Percentiles rank a stretch among this genome's conserved stretches.
phyloP scores from a whole-genome alignment of 2,888 invertebrate genomes.

The Micoletzkya japonica region DNA sequence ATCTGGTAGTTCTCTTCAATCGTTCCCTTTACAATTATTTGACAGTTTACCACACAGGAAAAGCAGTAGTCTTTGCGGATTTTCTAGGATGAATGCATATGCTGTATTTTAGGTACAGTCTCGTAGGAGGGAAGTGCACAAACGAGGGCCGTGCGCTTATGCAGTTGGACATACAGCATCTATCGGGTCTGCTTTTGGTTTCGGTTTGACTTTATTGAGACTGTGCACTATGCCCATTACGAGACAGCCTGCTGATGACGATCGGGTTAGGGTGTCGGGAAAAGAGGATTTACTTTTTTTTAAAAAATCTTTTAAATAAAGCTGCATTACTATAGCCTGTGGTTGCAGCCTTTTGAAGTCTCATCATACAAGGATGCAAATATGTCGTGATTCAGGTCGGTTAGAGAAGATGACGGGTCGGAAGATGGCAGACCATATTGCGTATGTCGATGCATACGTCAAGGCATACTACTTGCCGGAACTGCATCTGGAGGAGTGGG shows the following conservation, averaged over 20 bases:
- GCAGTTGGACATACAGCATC: constrained; percentile 95
- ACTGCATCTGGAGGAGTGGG: constrained; percentile 83
- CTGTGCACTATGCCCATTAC: too few relatives aligned
- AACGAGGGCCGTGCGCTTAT: constrained; percentile 94
- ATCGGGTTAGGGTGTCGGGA: neutral
- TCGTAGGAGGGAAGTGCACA: constrained; percentile 83
- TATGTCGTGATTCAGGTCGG: neutral
- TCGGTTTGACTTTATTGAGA: too few relatives aligned
- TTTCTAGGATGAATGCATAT: constrained; percentile 25
- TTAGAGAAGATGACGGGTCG: constrained; percentile 20
- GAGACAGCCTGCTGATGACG: neutral
- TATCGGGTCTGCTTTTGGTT: constrained; percentile 81
- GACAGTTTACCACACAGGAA: neutral
- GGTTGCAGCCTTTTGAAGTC: neutral
- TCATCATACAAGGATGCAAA: neutral
- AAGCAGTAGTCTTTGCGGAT: constrained; percentile 17
- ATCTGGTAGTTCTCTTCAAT: too few relatives aligned
- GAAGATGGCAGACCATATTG: constrained; percentile 8
- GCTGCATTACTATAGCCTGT: neutral
- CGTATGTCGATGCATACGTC: constrained; percentile 83
- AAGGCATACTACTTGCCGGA: constrained; percentile 94
- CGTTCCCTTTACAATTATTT: too few relatives aligned
- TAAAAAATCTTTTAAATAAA: too few relatives aligned
- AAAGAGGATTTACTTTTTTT: too few relatives aligned
- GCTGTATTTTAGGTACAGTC: constrained; percentile 74